phyloP scores from a whole-genome alignment of 2,888 invertebrate genomes.

The Carabus problematicus region DNA sequence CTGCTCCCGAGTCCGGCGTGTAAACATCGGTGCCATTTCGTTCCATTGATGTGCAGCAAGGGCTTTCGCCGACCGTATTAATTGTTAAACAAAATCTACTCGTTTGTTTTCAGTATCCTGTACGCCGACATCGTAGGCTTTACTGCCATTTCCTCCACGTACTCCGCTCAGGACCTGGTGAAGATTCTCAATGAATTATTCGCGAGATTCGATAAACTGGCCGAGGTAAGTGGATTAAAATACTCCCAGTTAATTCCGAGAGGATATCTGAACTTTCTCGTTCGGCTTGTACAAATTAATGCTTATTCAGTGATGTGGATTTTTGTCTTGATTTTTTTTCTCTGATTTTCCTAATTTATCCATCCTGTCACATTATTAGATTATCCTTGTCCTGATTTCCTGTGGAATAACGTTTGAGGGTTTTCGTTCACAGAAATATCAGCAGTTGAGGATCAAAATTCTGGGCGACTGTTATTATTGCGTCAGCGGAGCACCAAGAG shows the following conservation, averaged over 20 bases:
- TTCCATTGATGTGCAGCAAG: slow-evolving; percentile 20
- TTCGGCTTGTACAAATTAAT: too few relatives aligned
- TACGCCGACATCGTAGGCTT: slow-evolving; percentile 99
- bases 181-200: slow-evolving; percentile 95
- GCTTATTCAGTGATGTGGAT: too few relatives aligned
- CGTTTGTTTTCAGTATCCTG: slow-evolving; percentile 73
- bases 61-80: slow-evolving; percentile 18
- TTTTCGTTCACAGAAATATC: slow-evolving; percentile 75
- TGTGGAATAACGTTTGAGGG: too few relatives aligned
- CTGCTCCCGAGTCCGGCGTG: too few relatives aligned
- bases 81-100: slow-evolving; percentile 33
- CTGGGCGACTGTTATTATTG: slow-evolving; percentile 98
- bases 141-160: slow-evolving; percentile 94
- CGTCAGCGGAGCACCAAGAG: slow-evolving; percentile 92
- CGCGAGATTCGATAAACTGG: slow-evolving; percentile 91
- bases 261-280: too few relatives aligned
- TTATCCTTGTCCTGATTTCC: too few relatives aligned
- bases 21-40: neutral
- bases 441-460: slow-evolving; percentile 94
- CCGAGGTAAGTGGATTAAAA: slow-evolving; percentile 66
- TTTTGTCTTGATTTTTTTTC: too few relatives aligned
- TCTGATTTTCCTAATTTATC: too few relatives aligned
- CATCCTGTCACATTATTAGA: too few relatives aligned
- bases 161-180: slow-evolving; percentile 94
- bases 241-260: too few relatives aligned